Evolutionary conservation across 2,888 invertebrate species (phyloP).

Genomic region (Ectemnius lituratus): DNA sequence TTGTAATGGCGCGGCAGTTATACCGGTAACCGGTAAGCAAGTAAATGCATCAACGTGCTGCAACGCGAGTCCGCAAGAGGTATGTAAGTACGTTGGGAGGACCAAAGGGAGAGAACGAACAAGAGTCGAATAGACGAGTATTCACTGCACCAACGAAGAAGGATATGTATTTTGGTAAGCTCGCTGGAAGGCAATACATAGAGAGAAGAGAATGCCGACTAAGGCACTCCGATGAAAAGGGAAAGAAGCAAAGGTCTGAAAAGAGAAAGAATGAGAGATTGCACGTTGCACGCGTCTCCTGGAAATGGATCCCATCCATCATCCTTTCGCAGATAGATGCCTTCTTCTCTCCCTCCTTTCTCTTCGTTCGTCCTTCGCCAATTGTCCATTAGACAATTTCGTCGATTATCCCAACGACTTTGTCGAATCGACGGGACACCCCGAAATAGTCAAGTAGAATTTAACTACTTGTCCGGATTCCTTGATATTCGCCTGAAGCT

Average conservation of each 20-base stretch:
- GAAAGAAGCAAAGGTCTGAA: constrained; percentile 12
- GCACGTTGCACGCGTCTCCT: constrained; percentile 69
- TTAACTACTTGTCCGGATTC: not conserved
- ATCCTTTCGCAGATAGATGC: constrained; percentile 62
- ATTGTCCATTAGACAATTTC: constrained; percentile 60
- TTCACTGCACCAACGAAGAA: constrained; percentile 15
- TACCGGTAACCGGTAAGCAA: constrained; percentile 56
- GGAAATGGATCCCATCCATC: constrained; percentile 72
- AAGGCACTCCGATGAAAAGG: constrained; percentile 1
- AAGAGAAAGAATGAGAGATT: constrained; percentile 38
- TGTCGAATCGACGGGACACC: constrained; percentile 31
- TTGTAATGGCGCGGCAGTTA: constrained; percentile 60
- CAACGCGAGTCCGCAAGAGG: not conserved
- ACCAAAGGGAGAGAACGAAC: constrained; percentile 41
- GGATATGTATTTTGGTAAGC: constrained; percentile 8
- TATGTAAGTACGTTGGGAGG: no score
- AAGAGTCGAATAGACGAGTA: constrained; percentile 31
- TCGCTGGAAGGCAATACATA: not conserved
- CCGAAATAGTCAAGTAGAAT: constrained; percentile 18
- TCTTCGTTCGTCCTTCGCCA: constrained; percentile 23
- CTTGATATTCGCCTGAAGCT: no score
- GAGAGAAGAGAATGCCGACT: not conserved
- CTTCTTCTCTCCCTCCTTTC: constrained; percentile 39
- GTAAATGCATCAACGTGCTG: constrained; percentile 56
- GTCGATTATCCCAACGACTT: constrained; percentile 49